Evolutionary conservation across 2,888 invertebrate genomes (phyloP).

Genomic region (Epinotia brunnichana): DNA sequence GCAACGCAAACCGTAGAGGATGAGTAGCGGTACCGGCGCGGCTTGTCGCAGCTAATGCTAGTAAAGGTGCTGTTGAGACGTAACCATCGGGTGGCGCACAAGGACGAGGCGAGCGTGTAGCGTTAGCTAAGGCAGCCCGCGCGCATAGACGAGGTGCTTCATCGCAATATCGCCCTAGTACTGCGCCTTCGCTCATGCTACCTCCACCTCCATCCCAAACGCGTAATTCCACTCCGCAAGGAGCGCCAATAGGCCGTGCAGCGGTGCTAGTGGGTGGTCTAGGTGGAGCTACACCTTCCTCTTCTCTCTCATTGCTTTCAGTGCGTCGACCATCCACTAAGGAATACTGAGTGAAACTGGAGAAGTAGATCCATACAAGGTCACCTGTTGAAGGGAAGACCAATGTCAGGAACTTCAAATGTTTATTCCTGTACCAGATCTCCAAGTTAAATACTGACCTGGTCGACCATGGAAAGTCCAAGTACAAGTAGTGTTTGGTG

Average conservation of each 20-base stretch:
- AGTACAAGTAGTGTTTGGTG: constrained; percentile 93
- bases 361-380: constrained; percentile 93
- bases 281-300: constrained; percentile 44
- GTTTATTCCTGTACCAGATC: too few species aligned
- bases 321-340: constrained; percentile 80
- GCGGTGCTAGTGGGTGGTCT: constrained; percentile 46
- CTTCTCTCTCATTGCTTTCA: constrained; percentile 82
- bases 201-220: constrained; percentile 90
- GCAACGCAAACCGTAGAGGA: constrained; percentile 88
- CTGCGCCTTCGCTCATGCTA: constrained; percentile 67
- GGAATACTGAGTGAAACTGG: constrained; percentile 92
- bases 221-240: constrained; percentile 87
- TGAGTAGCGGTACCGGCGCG: constrained; percentile 90
- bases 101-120: constrained; percentile 89
- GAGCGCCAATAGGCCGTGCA: constrained; percentile 45
- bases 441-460: constrained; percentile 57
- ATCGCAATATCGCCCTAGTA: constrained; percentile 89
- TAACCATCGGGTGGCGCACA: constrained; percentile 92
- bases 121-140: constrained; percentile 89
- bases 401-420: background rate
- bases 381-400: constrained; percentile 77
- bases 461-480: constrained; percentile 92
- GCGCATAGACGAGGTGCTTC: constrained; percentile 91
- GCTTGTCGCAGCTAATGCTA: constrained; percentile 77
- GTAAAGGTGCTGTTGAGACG: constrained; percentile 77